Conservation (phyloP, 35 echinoderm and acorn worm genomes). For the Diadema setosum region DNA sequence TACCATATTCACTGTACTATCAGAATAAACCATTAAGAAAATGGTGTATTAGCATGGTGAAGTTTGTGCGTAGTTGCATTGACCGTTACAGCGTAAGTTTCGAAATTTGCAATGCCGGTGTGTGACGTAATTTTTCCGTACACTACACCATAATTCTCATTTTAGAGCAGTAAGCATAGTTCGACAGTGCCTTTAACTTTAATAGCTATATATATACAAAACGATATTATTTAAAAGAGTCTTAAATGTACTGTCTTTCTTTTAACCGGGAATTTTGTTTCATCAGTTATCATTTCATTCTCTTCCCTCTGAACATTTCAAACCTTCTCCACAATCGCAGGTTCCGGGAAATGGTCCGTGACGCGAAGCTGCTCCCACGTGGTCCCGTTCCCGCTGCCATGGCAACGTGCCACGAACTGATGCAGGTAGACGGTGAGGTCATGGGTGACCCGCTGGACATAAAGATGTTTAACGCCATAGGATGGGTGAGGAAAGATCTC, state of each 20-base stretch:
- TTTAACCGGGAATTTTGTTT: neutral
- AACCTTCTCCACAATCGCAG: neutral
- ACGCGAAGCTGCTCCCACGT: neutral
- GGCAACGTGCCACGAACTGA: constrained; percentile 66
- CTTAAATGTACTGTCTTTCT: neutral
- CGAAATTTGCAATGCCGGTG: too few species aligned
- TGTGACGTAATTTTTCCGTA: too few species aligned
- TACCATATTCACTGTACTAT: too few species aligned
- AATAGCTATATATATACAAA: neutral
- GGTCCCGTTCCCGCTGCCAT: constrained; percentile 23
- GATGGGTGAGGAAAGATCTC: constrained; percentile 28
- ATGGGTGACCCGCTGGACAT: constrained; percentile 61
- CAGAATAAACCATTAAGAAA: too few species aligned
- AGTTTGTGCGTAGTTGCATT: too few species aligned
- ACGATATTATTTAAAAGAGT: neutral
- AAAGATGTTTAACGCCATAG: constrained; percentile 71
- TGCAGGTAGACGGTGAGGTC: constrained; percentile 31
- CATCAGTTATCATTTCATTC: neutral
- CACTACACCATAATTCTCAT: neutral
- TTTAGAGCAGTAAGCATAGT: neutral
- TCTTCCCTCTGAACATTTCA: neutral
- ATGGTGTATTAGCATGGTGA: too few species aligned
- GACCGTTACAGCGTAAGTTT: too few species aligned
- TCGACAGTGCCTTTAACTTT: neutral
- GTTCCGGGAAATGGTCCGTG: neutral